Conservation (phyloP, 1,140 invertebrate species). For the Kradibia gibbosae region DNA sequence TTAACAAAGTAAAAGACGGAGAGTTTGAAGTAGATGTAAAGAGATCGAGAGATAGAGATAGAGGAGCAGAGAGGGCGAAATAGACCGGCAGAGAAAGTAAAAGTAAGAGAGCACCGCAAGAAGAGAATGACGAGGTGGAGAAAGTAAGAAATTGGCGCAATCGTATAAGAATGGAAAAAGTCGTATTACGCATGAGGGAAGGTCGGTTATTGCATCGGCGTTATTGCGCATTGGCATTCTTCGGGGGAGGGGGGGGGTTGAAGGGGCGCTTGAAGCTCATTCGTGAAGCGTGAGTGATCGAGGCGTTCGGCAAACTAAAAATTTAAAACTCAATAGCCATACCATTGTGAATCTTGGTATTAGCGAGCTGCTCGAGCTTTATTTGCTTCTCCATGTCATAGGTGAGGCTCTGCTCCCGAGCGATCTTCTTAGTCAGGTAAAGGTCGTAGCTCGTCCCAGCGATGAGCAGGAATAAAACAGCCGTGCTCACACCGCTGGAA, state of each 20-base stretch:
- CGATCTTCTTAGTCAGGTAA: conserved; percentile 62
- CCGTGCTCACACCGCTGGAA: conserved; percentile 75
- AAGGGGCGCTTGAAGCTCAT: background rate
- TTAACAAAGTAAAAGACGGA: background rate
- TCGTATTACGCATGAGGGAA: background rate
- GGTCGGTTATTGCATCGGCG: background rate
- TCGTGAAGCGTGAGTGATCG: background rate
- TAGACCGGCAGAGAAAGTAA: background rate
- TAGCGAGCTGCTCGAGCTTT: conserved; percentile 64
- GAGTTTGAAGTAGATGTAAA: background rate
- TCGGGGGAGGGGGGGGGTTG: background rate
- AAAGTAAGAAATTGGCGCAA: background rate
- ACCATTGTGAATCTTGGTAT: conserved; percentile 65
- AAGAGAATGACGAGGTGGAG: background rate
- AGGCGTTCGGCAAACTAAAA: background rate
- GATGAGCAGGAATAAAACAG: conserved; percentile 75
- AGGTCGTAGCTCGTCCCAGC: conserved; percentile 72
- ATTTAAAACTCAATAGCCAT: conserved; percentile 46
- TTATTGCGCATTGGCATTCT: background rate
- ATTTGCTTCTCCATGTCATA: conserved; percentile 68
- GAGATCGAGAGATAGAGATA: background rate
- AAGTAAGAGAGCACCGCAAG: background rate
- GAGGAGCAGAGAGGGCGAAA: background rate
- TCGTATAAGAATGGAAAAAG: background rate
- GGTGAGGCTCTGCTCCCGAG: conserved; percentile 52